Conservation (phyloP, 92 coral and sea anemone species). For the Bergia sp. region DNA sequence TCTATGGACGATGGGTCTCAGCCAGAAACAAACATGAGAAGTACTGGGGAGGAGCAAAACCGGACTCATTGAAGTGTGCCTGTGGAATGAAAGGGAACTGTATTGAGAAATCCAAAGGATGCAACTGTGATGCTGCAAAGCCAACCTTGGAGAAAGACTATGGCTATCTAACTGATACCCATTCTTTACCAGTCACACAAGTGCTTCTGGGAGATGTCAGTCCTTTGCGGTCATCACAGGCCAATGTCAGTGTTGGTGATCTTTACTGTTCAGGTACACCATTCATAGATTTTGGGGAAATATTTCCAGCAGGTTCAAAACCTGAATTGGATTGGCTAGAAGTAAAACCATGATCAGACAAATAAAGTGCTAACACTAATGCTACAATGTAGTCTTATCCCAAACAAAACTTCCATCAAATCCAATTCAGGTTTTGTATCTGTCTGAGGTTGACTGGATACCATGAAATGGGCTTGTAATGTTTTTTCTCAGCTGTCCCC, state of each 20-base stretch:
- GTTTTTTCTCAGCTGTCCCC: no score
- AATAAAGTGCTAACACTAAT: no score
- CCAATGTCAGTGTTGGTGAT: slow-evolving; percentile 81
- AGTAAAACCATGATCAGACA: no score
- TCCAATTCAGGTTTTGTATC: neutral
- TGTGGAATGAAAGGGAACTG: slow-evolving; percentile 70
- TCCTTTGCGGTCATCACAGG: slow-evolving; percentile 48
- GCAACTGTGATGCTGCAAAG: slow-evolving; percentile 80
- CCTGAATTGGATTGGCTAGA: no score
- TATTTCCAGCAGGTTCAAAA: no score
- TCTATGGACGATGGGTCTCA: slow-evolving; percentile 80
- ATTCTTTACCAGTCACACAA: slow-evolving; percentile 71
- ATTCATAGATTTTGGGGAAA: neutral
- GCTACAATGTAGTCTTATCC: no score
- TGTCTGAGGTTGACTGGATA: neutral
- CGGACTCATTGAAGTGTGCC: slow-evolving; percentile 64
- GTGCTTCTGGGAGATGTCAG: slow-evolving; percentile 70
- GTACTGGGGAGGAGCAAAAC: slow-evolving; percentile 83
- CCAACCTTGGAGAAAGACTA: slow-evolving; percentile 61
- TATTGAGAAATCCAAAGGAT: slow-evolving; percentile 42
- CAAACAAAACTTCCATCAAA: no score
- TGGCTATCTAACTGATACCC: slow-evolving; percentile 65
- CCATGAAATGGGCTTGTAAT: no score
- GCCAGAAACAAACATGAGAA: slow-evolving; percentile 62
- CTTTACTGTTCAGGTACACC: slow-evolving; percentile 70